phyloP scores from a whole-genome alignment of 2,888 invertebrate species.

The Incurvaria masculella region DNA sequence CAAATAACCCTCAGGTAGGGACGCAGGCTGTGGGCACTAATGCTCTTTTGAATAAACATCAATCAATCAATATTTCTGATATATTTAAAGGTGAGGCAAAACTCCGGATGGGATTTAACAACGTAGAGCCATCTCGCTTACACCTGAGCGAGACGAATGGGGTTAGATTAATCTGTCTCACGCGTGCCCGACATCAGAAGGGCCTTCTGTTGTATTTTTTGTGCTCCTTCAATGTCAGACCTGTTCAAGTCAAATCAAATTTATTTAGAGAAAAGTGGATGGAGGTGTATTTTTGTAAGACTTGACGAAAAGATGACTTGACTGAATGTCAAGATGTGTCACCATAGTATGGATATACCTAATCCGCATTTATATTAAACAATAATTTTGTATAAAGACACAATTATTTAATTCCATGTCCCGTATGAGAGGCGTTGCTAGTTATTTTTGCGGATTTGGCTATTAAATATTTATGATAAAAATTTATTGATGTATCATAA shows the following conservation, averaged over 20 bases:
- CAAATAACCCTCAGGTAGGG: slow-evolving; percentile 30
- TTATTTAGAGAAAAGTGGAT: background rate
- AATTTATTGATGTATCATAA: too few species aligned
- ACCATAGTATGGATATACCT: background rate
- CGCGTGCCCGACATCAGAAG: background rate
- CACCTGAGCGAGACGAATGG: background rate
- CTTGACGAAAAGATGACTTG: background rate
- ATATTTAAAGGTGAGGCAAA: slow-evolving; percentile 29
- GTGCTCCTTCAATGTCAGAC: background rate
- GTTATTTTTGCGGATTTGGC: too few species aligned
- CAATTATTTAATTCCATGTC: too few species aligned
- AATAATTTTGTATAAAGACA: too few species aligned
- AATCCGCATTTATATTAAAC: too few species aligned
- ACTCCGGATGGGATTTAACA: slow-evolving; percentile 9
- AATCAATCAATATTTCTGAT: slow-evolving; percentile 42
- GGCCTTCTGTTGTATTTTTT: background rate
- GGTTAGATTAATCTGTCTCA: background rate
- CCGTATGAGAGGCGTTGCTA: too few species aligned
- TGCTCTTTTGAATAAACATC: slow-evolving; percentile 43
- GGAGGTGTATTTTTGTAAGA: background rate
- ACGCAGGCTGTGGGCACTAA: slow-evolving; percentile 22
- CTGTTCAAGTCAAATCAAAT: background rate
- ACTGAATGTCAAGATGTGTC: background rate
- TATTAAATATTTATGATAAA: too few species aligned
- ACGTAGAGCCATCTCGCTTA: background rate